Conservation (phyloP, 2,113 vertebrate species). For the Rhinolophus ferrumequinum region DNA sequence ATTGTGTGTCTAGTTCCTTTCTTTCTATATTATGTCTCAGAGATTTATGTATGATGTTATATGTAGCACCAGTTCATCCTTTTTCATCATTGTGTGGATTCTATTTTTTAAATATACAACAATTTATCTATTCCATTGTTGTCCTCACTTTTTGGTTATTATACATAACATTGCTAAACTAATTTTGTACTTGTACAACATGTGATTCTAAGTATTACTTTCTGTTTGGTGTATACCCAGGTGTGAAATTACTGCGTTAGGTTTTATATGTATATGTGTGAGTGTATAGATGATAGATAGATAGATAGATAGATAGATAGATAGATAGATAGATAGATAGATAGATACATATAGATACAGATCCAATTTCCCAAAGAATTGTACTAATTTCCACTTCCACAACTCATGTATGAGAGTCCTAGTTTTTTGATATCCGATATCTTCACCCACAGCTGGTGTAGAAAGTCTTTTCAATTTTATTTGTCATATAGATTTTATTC, state of each 20-base stretch:
- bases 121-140: not conserved
- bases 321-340: not conserved
- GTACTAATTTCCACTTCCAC: not conserved
- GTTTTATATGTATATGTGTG: not conserved
- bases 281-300: too few species aligned
- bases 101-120: not conserved
- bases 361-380: not conserved
- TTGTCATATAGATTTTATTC: not conserved
- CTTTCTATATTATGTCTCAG: not conserved
- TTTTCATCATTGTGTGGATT: not conserved
- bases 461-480: not conserved
- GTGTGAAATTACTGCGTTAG: not conserved
- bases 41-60: not conserved
- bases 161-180: not conserved
- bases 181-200: not conserved
- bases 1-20: not conserved
- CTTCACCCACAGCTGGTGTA: not conserved
- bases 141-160: not conserved
- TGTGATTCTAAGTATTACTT: not conserved
- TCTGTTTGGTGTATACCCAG: not conserved
- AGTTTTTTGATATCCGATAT: not conserved
- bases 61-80: not conserved
- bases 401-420: not conserved
- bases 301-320: not conserved
- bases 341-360: too few species aligned